Base-by-base conservation (phyloP, 2,797 vertebrate genomes). In the Avahi laniger region DNA sequence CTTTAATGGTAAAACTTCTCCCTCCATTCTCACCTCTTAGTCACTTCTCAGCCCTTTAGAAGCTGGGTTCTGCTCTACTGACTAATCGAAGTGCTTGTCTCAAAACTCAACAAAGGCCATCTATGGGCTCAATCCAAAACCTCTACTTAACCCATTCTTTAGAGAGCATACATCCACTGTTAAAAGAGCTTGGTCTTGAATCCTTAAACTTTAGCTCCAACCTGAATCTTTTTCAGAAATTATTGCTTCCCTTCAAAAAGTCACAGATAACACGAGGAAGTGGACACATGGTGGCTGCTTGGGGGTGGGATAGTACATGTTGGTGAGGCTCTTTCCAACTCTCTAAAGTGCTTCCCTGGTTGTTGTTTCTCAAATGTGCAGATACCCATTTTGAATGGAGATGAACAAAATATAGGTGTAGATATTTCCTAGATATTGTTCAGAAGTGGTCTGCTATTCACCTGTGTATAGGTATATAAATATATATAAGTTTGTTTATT, bases 1-100 rank as follows among this genome's bases (percentile, higher is more conserved):
- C 72, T 30, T 88, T 87, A n/a, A 61, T 59, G 63, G 46, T 70
- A 41, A 65, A 88, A 91, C 15, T 28, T 33, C 28, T 94, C 11
- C 1, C 28, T 94, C 11, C 1, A 1, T 90, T 57, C 15, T 90
- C 48, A 80, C 3, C 15, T 83, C 10, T 28, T 48, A 69, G 38
- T 91, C 54, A 81, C 43, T 33, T 86, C 80, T 93, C 20, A 81
- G 41, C 5, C 24, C 13, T 30, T 73, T 95, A 79, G 72, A 92
- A 85, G 28, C 0, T 30, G 79, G 20, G 1, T 52, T 89, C 30
- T 86, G 2, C 61, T 76, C 24, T 17, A 76, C 28, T n/a, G 57
- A 82, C 33, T 46, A 59, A 86, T 54, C 35, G 4, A 90, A 76
- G 52, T n/a, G 65, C 11, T 48, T 52, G 2, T 54, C 26, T 76